Evolutionary conservation across 2,888 invertebrate genomes (phyloP), one percentile per base, ranked within the genome.

Genomic region (Perizoma flavofasciatum): DNA sequence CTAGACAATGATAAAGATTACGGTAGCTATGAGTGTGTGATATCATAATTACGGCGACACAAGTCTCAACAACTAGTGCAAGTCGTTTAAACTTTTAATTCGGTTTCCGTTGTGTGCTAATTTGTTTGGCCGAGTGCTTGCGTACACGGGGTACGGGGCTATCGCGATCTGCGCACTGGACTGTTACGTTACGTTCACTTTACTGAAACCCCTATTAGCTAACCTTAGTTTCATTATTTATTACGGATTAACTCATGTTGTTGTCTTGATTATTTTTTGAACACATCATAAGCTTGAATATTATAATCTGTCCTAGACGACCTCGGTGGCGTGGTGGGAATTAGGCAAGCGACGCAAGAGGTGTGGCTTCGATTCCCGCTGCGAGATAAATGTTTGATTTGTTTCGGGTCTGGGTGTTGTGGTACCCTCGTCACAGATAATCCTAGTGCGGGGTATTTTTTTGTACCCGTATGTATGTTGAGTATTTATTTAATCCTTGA

Each of bases 101-200:
- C 49, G 51, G 82, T 86, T 86, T 90, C 89, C 88, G 89, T 88
- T 88, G 86, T 90, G 91, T 89, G 89, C 89, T 83, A 89, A 86
- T 89, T 89, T 85, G 83, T 84, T 83, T 78, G 78, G 83, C 73
- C 78, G 82, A 85, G 78, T 79, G 82, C 82, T 79, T 82, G 80
- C 83, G 80, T 82, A 78, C 74, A 70, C 72, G 47, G 55, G 51
- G 49, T 59, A 48, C 11, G 66, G 63, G 64, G 66, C 71, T 89
- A 90, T 90, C 90, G 86, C 78, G 82, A 91, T 91, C 90, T 81
- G 81, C 68, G 81, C 87, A 78, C 66, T 85, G 82, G 77, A 84
- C 81, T 86, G 81, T 86, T 76, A 63, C 74, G 74, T 81, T 86
- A 85, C 91, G 88, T 91, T 92, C 89, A 89, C 90, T 91, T 87